Evolutionary conservation across 2,888 invertebrate genomes (phyloP), one percentile per base, ranked within the genome.

Genomic region (Drosophila kambysellisi): DNA sequence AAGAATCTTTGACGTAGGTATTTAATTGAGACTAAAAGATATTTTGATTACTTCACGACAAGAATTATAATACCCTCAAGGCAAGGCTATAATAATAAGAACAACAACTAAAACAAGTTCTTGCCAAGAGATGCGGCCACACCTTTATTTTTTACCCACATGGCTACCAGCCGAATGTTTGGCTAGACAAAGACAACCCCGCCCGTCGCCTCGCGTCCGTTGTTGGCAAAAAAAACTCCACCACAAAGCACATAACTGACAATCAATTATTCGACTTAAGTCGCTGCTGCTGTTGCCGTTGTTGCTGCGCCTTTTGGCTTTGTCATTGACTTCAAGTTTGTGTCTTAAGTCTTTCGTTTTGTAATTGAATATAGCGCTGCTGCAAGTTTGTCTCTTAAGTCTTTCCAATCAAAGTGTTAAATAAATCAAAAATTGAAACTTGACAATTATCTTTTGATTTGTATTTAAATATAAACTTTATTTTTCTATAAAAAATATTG

Each of bases 331-430:
- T 41, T 57, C 57, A 57, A 75, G 86, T 89, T 84, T 79, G 82
- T 81, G 87, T 67, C 81, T 88, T 79, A 85, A 88, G 88, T 89
- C 82, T 74, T 89, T 85, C 67, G 73, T 51, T 74, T 73, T 53
- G 43, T 57, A 54, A 57, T 64, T 72, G 72, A 80, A 82, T 70
- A 52, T 6, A 20, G n/a, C 9, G 41, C 57, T 57, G 32, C 67
- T 58, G 32, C 66, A 39, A 77, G 82, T 85, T 82, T 70, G 77
- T 80, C 81, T 70, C 77, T 79, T 81, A 81, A 81, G 88, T 89
- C 82, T 82, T 89, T 68, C 33, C 12, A 30, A 46, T 46, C 25
- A 20, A 4, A 8, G 46, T 15, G 29, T 54, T 25, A 53, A 35
- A 25, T 35, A 4, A 33, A 25, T 12, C 3, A 20, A 20, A 53